These are phyloP conservation scores for Minunthozetes semirufus DNA, from an alignment of 2,888 invertebrate species.

Conservation along the genomic window DNA sequence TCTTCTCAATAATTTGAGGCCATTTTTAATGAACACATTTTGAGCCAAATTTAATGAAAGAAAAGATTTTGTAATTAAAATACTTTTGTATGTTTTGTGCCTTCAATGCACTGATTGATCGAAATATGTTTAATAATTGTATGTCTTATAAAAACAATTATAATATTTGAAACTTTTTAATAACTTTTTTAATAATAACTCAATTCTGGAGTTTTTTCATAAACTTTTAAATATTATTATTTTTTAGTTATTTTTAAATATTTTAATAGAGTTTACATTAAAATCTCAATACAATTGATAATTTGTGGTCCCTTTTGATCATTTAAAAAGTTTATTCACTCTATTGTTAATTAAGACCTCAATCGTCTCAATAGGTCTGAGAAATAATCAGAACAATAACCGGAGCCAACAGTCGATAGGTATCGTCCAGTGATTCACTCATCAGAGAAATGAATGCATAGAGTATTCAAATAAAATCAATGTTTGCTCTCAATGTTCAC, in stretches of 20 bases:
- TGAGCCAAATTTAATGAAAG: background rate
- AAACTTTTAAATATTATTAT: constrained; percentile 27
- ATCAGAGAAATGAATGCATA: constrained; percentile 19
- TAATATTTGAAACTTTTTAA: constrained; percentile 1
- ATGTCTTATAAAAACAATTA: constrained; percentile 4
- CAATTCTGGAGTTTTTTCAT: constrained; percentile 19
- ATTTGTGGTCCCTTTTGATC: constrained; percentile 28
- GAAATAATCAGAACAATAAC: constrained; percentile 4
- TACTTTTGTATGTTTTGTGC: background rate
- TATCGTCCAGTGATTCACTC: constrained; percentile 21
- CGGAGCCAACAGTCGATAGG: constrained; percentile 2
- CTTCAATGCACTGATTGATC: background rate
- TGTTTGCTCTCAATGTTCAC: background rate
- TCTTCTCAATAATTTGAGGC: background rate
- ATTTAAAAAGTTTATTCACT: constrained; percentile 14
- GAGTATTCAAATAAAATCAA: constrained; percentile 5
- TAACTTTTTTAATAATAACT: constrained; percentile 1
- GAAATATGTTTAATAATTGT: background rate
- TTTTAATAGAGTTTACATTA: constrained; percentile 31
- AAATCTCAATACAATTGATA: constrained; percentile 30
- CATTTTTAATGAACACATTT: background rate
- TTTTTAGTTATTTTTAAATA: constrained; percentile 30
- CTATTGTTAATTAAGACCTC: background rate
- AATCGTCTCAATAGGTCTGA: background rate
- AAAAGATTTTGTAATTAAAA: background rate